Conservation (phyloP, 2,888 invertebrate species). For the Lomographa bimaculata region DNA sequence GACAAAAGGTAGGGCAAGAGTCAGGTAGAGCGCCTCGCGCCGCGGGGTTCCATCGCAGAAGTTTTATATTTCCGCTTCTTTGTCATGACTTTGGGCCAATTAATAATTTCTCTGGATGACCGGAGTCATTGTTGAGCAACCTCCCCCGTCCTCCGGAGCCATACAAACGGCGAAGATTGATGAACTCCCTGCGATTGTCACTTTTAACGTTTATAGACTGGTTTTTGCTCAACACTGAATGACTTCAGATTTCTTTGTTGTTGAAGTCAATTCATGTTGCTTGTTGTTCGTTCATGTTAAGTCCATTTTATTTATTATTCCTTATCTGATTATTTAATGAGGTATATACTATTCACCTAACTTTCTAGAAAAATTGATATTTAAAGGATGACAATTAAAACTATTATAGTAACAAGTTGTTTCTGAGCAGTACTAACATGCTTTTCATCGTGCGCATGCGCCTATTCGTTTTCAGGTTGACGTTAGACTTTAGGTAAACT, state of each 20-base stretch:
- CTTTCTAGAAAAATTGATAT: not conserved
- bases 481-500: too few species aligned
- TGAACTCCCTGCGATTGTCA: conserved; percentile 78
- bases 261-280: conserved; percentile 29
- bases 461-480: conserved; percentile 37
- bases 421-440: conserved; percentile 22
- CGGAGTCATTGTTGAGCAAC: conserved; percentile 73
- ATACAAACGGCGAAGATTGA: conserved; percentile 76
- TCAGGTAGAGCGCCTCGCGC: conserved; percentile 79
- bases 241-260: conserved; percentile 41
- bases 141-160: conserved; percentile 58
- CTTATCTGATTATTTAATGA: conserved; percentile 3
- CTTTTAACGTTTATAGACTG: conserved; percentile 74
- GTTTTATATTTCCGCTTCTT: conserved; percentile 84
- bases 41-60: conserved; percentile 73
- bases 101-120: conserved; percentile 82
- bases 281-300: conserved; percentile 1
- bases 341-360: too few species aligned
- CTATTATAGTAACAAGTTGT: conserved; percentile 10
- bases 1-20: conserved; percentile 80
- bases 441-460: conserved; percentile 28
- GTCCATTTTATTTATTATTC: not conserved
- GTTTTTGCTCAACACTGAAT: conserved; percentile 61
- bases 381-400: conserved; percentile 5
- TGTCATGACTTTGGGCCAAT: conserved; percentile 73